Base-by-base conservation (phyloP, 2,888 invertebrate species). In the Drosophila kanekoi region DNA sequence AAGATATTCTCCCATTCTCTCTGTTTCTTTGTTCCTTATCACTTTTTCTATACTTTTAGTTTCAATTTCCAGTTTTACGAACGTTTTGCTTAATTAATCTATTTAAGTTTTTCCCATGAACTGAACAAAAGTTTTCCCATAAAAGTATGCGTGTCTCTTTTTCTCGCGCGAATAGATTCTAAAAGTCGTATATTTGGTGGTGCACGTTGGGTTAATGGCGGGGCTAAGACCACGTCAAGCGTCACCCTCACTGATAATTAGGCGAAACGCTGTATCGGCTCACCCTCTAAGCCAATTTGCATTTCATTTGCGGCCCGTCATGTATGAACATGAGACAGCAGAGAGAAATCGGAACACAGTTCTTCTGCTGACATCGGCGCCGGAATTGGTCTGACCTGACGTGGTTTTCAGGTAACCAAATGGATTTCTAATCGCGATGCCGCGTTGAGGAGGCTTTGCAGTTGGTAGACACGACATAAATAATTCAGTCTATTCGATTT, bases 1-100 rank as follows among this genome's bases (percentile, higher is more conserved):
- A 62, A 32, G 2, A 4, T 4, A 11, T 13, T 47, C 20, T n/a
- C 40, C 37, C 10, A 3, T 20, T 47, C 57, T 44, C 16, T 33
- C 33, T 20, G 8, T 61, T 38, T 44, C 44, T 32, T 41, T 45
- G 40, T 51, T 28, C 32, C 56, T 49, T 61, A 56, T 64, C 58
- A 59, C 44, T 63, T 60, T 40, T 37, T 40, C 57, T 49, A 47
- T 65, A 72, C 8, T 58, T 68, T 72, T 72, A 71, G 79, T 89
- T 85, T 85, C 87, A 84, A 85, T 85, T 85, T 89, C 87, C 85
- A 70, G 64, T 69, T 47, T 58, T 66, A 79, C 74, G 79, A 86
- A 83, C 81, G 69, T 72, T 87, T 84, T 72, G 70, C 64, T 70
- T 81, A 86, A 86, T 87, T 85, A 89, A 85, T 87, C 87, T 87